Evolutionary conservation across 1,140 invertebrate species (phyloP), one percentile per base, ranked within the genome.

Genomic region (Neelides sp.): DNA sequence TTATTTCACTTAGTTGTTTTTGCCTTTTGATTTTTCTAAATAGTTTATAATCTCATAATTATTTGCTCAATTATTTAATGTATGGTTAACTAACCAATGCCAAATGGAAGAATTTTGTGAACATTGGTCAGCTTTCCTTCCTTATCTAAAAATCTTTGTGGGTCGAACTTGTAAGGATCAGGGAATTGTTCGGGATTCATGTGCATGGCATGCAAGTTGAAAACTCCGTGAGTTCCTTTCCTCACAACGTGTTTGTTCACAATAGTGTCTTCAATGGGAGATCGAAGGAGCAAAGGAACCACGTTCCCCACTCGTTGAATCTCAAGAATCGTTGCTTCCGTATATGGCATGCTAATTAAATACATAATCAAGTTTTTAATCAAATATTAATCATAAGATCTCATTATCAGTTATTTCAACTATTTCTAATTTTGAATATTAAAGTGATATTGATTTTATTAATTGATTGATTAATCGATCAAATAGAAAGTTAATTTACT

Each of bases 401-500:
- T 46, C 44, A 22, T 12, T 7, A 7, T 4, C 8, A 19, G 27
- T 13, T 8, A 30, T 32, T 34, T 46, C 44, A 15, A 36, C 26
- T 30, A 46, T 35, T 4, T 32, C 26, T 8, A 30, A 24, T 20
- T 46, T 24, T 8, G 20, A 43, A 26, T 43, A 10, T 43, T 13
- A 23, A 10, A 23, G 12, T 15, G 12, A 43, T 43, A 12, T 4
- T 20, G 12, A 43, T 13, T 7, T 43, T 20, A 43, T 19, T 24
- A 32, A 12, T 15, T 12, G 26, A 46, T 32, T 28, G 8, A n/a
- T n/a, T 32, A 17, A 20, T 7, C 19, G 8, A 17, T 17, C n/a
- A 46, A 46, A 30, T 43, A 30, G 19, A 7, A 8, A 32, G 7
- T 19, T 28, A 40, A 67, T 71, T 73, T 69, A 82, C 80, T 75